These are phyloP conservation scores for Scaeva pyrastri DNA, from an alignment of 2,888 invertebrate species.

Conservation along the genomic window DNA sequence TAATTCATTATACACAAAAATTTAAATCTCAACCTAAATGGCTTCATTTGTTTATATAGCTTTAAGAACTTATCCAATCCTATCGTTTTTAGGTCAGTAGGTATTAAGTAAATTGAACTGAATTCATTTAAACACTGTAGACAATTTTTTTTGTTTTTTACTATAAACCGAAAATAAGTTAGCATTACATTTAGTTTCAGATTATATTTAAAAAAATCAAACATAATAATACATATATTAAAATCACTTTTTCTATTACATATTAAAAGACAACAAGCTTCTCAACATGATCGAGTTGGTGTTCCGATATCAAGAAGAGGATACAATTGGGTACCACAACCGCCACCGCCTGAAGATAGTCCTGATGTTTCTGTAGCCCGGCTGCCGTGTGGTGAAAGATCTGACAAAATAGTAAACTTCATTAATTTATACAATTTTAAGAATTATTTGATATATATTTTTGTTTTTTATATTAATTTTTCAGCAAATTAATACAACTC, in stretches of 20 bases:
- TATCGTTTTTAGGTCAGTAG: too few relatives aligned
- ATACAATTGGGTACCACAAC: conserved; percentile 97
- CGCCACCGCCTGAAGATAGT: conserved; percentile 95
- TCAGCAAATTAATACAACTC: conserved; percentile 83
- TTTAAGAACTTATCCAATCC: too few relatives aligned
- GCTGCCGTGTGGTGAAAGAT: conserved; percentile 93
- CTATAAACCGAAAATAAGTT: too few relatives aligned
- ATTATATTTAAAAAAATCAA: too few relatives aligned
- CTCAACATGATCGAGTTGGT: conserved; percentile 95
- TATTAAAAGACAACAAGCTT: conserved; percentile 89
- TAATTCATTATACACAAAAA: too few relatives aligned
- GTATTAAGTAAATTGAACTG: too few relatives aligned
- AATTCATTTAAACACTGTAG: too few relatives aligned
- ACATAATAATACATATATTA: not conserved
- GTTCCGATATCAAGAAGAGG: conserved; percentile 95
- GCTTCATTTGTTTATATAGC: too few relatives aligned
- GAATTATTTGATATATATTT: conserved; percentile 38
- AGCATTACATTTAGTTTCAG: too few relatives aligned
- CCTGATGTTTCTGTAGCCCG: conserved; percentile 93
- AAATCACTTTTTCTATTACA: conserved; percentile 1
- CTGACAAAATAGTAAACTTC: conserved; percentile 88
- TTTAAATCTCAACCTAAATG: too few relatives aligned
- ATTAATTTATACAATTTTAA: conserved; percentile 22
- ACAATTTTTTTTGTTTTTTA: too few relatives aligned
- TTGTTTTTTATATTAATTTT: conserved; percentile 42